A percentile compares a stretch with the other conserved stretches of the same genome.
phyloP scores from a whole-genome alignment of 2,888 invertebrate species.

The Himalopsyche japonica region DNA sequence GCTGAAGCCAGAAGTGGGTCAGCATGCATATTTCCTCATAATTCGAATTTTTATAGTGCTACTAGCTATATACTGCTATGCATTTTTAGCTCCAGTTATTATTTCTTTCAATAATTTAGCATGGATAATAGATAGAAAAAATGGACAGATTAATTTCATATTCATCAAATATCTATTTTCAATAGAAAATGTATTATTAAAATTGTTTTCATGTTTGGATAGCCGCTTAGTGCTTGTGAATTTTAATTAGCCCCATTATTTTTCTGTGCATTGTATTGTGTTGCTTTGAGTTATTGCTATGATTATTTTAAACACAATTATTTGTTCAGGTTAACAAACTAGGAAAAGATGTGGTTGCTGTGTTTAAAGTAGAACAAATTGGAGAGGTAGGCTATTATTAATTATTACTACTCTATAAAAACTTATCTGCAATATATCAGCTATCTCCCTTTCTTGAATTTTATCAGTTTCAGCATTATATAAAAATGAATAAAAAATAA shows the following conservation, averaged over 20 bases:
- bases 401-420: not conserved
- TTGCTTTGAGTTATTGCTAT: not conserved
- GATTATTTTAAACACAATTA: slow-evolving; percentile 25
- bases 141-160: no score
- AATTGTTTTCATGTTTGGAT: not conserved
- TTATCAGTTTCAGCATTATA: no score
- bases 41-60: no score
- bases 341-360: slow-evolving; percentile 59
- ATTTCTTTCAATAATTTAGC: not conserved
- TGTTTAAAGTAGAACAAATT: slow-evolving; percentile 61
- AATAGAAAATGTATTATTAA: no score
- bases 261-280: not conserved
- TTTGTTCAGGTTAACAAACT: slow-evolving; percentile 53
- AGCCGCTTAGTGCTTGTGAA: slow-evolving; percentile 11
- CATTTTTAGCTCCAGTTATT: not conserved
- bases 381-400: slow-evolving; percentile 51
- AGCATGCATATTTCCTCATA: no score
- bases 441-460: not conserved
- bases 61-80: not conserved
- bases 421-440: not conserved
- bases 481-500: no score
- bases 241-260: slow-evolving; percentile 20
- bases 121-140: not conserved
- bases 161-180: no score
- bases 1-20: no score